Percentiles rank a stretch among this genome's conserved stretches.
Evolutionary conservation across 2,888 invertebrate species (phyloP).

Genomic region (Eristalis pertinax): DNA sequence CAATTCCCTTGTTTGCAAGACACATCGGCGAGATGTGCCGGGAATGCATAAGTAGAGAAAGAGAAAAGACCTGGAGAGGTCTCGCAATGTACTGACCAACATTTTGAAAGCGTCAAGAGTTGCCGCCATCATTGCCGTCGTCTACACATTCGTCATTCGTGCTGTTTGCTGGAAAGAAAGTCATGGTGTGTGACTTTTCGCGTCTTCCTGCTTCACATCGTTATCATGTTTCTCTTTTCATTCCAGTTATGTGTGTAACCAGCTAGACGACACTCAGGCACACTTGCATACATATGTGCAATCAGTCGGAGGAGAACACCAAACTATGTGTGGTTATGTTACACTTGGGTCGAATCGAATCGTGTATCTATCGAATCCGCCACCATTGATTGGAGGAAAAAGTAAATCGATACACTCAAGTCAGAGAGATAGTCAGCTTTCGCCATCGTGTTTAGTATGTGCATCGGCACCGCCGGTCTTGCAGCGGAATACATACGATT

Average conservation of each 20-base stretch:
- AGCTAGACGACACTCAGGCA: not conserved
- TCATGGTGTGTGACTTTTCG: conserved; percentile 50
- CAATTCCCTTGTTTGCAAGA: conserved; percentile 7
- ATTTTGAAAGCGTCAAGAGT: conserved; percentile 37
- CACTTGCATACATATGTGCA: not conserved
- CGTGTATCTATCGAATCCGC: conserved; percentile 19
- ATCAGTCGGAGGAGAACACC: not conserved
- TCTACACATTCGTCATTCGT: not conserved
- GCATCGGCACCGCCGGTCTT: not conserved
- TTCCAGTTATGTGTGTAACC: not conserved
- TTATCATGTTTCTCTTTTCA: conserved; percentile 1
- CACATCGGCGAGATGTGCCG: conserved; percentile 9
- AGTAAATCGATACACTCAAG: conserved; percentile 32
- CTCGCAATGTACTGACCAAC: conserved; percentile 10
- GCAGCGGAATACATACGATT: conserved; percentile 24
- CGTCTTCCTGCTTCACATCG: conserved; percentile 50
- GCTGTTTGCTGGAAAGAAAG: conserved; percentile 53
- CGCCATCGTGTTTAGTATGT: conserved; percentile 47
- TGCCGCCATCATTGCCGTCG: not conserved
- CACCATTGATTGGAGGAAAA: conserved; percentile 26
- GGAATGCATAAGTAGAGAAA: conserved; percentile 59
- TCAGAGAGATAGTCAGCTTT: conserved; percentile 48
- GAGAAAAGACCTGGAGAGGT: not conserved
- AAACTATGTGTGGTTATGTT: not conserved
- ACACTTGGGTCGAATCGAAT: not conserved